Conservation (phyloP, 2,888 invertebrate species). For the Glyphotaelius pellucidus region DNA sequence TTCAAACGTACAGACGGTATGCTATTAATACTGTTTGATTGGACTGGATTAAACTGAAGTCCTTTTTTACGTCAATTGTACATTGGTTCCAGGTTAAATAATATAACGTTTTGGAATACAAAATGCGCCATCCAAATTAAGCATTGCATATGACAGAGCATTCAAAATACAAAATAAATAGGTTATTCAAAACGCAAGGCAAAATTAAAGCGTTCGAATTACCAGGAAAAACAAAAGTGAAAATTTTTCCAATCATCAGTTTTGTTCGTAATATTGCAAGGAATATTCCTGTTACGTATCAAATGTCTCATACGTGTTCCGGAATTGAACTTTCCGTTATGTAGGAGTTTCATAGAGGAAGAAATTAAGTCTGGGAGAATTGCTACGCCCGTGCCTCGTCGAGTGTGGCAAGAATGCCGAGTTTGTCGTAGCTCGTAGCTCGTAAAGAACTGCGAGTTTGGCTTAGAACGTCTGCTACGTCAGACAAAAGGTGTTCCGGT, state of each 20-base stretch:
- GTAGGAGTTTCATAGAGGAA: background rate
- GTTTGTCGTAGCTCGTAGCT: too few species aligned
- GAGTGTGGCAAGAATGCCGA: too few species aligned
- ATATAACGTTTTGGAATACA: background rate
- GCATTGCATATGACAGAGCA: background rate
- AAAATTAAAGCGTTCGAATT: too few species aligned
- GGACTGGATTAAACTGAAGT: too few species aligned
- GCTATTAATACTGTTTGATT: too few species aligned
- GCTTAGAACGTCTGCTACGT: background rate
- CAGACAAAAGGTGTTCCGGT: background rate
- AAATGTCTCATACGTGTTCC: background rate
- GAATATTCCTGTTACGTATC: background rate
- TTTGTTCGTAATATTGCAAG: background rate
- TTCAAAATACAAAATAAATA: background rate
- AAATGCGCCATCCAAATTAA: background rate
- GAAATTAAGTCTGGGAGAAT: too few species aligned
- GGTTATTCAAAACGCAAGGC: background rate
- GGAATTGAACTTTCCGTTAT: background rate
- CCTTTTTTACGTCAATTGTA: too few species aligned
- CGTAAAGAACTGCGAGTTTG: background rate
- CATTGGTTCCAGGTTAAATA: background rate
- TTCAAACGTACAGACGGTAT: too few species aligned
- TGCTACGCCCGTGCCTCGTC: too few species aligned
- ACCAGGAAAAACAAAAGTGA: background rate
- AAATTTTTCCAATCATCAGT: background rate